Evolutionary conservation across 2,113 vertebrate species (phyloP).

Genomic region (Theristicus caerulescens): DNA sequence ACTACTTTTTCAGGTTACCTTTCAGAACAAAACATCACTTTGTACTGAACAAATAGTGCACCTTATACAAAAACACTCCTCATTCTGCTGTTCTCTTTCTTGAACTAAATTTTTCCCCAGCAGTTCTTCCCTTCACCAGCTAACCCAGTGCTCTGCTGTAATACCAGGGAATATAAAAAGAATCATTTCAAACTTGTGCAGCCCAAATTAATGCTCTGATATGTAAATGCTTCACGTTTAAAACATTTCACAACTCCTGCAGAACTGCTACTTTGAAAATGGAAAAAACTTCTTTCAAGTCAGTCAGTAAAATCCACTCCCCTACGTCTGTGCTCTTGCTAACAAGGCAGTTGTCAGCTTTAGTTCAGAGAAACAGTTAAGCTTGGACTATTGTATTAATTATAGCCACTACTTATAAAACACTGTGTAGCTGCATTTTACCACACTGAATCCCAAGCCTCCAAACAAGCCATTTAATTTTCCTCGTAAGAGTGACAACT

Average conservation of each 20-base stretch:
- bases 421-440: neutral
- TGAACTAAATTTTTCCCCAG: neutral
- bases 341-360: neutral
- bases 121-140: fast-evolving
- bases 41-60: neutral
- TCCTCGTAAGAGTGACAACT: neutral
- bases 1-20: neutral
- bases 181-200: neutral
- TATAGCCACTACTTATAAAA: slow-evolving; percentile 10
- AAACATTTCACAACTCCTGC: neutral
- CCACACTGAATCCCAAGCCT: slow-evolving; percentile 6
- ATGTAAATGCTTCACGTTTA: neutral
- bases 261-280: neutral
- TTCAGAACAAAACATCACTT: neutral
- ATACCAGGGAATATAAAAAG: neutral
- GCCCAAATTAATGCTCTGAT: neutral
- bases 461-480: slow-evolving; percentile 44
- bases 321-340: neutral
- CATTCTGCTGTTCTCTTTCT: neutral
- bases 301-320: neutral
- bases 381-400: slow-evolving; percentile 1
- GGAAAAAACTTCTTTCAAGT: neutral
- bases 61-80: neutral
- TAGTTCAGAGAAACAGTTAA: slow-evolving; percentile 26
- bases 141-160: neutral